These are phyloP conservation scores for Drosophila tanythrix DNA, from an alignment of 2,888 invertebrate genomes.

Conservation along the genomic window DNA sequence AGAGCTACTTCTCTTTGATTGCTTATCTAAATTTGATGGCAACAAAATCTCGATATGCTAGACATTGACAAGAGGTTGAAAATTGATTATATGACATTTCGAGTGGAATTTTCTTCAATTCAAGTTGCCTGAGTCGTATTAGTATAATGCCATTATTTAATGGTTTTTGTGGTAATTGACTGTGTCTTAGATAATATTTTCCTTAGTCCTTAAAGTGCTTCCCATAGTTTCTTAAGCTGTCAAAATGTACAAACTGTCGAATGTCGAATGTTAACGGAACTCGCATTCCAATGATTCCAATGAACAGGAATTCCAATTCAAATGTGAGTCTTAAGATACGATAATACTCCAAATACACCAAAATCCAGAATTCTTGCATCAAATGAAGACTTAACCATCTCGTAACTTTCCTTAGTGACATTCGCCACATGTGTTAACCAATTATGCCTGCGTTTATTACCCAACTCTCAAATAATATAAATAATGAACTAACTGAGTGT, in stretches of 20 bases:
- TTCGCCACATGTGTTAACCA: not conserved
- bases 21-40: conserved; percentile 6
- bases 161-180: not conserved
- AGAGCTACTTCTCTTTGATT: not conserved
- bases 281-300: not conserved
- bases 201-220: not conserved
- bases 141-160: not conserved
- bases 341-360: not conserved
- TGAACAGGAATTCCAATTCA: not conserved
- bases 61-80: not conserved
- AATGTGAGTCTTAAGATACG: not conserved
- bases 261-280: not conserved
- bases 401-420: not conserved
- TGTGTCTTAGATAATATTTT: not conserved
- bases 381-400: not conserved
- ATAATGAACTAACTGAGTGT: not conserved
- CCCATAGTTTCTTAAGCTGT: not conserved
- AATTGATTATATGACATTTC: conserved; percentile 12
- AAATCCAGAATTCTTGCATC: not conserved
- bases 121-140: not conserved
- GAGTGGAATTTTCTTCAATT: not conserved
- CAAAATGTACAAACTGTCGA: not conserved
- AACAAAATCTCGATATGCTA: not conserved
- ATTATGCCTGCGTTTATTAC: not conserved
- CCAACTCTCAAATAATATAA: not conserved